Evolutionary conservation across 2,888 invertebrate genomes (phyloP), one percentile per base, ranked within the genome.

Genomic region (Nomada flava): DNA sequence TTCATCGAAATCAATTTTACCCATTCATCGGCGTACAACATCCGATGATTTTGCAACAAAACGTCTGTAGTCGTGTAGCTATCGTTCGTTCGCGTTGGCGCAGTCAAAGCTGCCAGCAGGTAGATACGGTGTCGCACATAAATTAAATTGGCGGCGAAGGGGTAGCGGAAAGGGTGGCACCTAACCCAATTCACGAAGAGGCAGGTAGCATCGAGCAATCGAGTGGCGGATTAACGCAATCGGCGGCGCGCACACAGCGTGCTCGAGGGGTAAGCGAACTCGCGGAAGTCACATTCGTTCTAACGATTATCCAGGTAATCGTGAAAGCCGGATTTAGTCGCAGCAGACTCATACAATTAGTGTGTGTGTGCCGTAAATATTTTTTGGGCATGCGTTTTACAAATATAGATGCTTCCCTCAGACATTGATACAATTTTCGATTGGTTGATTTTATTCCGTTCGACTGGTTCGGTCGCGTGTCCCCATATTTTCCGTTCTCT

Each of bases 311-410:
- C 36, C 68, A 67, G 71, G 65, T 82, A 71, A 82, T 63, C 67
- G 67, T 47, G 57, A 57, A 50, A 68, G 29, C 67, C 62, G 71
- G 29, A 50, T 71, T 68, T 65, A 81, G 62, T 57, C 69, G 82
- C 71, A 50, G 81, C 67, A 68, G 57, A 82, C 68, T 86, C 71
- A 79, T 84, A 87, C 83, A 83, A 70, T 85, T 81, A 83, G 82
- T 84, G 81, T 86, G 88, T 87, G 89, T 92, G 93, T 92, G 92
- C 92, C 92, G 90, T 90, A 91, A 91, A 88, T 86, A 91, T 91
- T 92, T 93, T 93, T 93, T 93, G 92, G 92, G 93, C 93, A 93
- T 93, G 73, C 73, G 93, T 91, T 92, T 93, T 91, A 89, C 91
- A 89, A 91, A 78, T 36, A 57, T 93, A 93, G 93, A 91, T 91